Evolutionary conservation across 2,113 vertebrate genomes (phyloP).

Genomic region (Paralichthys olivaceus): DNA sequence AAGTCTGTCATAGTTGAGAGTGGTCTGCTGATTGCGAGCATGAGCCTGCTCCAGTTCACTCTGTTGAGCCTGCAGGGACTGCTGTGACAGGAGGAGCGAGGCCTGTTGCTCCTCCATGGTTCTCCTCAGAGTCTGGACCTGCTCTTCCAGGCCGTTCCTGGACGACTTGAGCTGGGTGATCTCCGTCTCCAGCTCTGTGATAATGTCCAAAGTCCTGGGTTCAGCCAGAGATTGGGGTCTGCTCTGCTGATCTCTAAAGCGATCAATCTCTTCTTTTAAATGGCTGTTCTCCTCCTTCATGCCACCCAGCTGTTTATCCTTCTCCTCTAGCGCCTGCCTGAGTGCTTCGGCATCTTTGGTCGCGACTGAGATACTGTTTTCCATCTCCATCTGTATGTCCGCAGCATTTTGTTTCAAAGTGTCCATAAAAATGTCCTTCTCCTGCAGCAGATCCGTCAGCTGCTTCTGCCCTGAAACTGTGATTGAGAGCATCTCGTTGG

Average conservation of each 20-base stretch:
- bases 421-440: constrained; percentile 89
- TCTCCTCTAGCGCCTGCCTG: constrained; percentile 89
- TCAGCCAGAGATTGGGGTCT: constrained; percentile 82
- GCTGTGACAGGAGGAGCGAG: constrained; percentile 83
- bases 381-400: constrained; percentile 84
- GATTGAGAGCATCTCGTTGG: constrained; percentile 88
- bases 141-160: constrained; percentile 85
- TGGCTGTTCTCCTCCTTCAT: constrained; percentile 99
- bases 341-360: constrained; percentile 81
- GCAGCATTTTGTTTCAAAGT: constrained; percentile 84
- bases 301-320: constrained; percentile 87
- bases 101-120: constrained; percentile 88
- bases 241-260: constrained; percentile 91
- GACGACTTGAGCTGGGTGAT: constrained; percentile 87
- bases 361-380: constrained; percentile 63
- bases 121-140: constrained; percentile 84
- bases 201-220: constrained; percentile 88
- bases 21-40: constrained; percentile 88
- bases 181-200: constrained; percentile 93
- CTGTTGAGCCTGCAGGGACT: constrained; percentile 87
- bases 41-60: constrained; percentile 89
- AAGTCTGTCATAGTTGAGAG: constrained; percentile 85
- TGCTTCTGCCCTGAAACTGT: constrained; percentile 91
- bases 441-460: constrained; percentile 88
- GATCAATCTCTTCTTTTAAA: constrained; percentile 94